phyloP scores from a whole-genome alignment of 2,797 vertebrate genomes.

The Potorous gilbertii region DNA sequence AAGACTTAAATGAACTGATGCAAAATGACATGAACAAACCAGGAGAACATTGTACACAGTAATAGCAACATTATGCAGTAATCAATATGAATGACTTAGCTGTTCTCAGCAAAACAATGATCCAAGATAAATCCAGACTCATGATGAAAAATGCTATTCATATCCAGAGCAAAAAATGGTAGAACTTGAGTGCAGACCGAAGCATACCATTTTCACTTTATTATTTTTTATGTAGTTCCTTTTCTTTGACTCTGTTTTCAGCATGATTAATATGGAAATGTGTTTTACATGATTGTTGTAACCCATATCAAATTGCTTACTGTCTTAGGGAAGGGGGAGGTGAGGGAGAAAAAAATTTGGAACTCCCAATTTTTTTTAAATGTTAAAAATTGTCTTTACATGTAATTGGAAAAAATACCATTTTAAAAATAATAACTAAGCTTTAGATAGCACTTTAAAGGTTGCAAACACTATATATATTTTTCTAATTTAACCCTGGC shows the following conservation, averaged over 20 bases:
- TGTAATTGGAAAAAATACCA: not conserved
- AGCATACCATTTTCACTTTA: not conserved
- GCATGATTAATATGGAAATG: not conserved
- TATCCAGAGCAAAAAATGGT: not conserved
- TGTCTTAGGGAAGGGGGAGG: not conserved
- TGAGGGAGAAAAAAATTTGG: not conserved
- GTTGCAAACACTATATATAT: not conserved
- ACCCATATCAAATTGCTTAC: not conserved
- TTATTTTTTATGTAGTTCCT: not conserved
- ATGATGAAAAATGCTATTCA: not conserved
- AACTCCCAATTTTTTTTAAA: not conserved
- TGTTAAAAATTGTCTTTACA: not conserved
- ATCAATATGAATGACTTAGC: not conserved
- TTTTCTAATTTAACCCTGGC: not conserved
- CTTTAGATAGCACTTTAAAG: not conserved
- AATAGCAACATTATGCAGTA: not conserved
- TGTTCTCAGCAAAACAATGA: not conserved
- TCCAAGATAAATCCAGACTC: not conserved
- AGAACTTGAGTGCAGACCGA: not conserved
- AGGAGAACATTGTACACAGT: not conserved
- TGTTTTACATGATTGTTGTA: not conserved
- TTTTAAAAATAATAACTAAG: not conserved
- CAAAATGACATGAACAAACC: not conserved
- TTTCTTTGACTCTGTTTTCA: not conserved
- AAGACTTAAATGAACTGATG: not conserved